A percentile compares a stretch with the other conserved stretches of the same genome.
Evolutionary conservation across 2,113 vertebrate genomes (phyloP).

Genomic region (Misgurnus mizolepis): DNA sequence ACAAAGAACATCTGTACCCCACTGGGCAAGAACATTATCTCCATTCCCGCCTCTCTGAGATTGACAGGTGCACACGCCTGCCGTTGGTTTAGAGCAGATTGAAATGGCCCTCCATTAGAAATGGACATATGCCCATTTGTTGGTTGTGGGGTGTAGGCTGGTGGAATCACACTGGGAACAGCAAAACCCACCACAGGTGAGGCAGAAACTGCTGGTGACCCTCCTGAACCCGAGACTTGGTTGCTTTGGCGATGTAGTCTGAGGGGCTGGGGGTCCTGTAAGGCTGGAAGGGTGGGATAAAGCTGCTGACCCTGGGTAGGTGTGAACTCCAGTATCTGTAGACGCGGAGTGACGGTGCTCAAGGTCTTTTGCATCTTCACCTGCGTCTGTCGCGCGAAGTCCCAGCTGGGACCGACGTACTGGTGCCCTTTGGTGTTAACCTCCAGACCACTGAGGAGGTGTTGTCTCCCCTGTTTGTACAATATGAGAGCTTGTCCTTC

Average conservation of each 20-base stretch:
- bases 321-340: constrained; percentile 73
- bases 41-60: constrained; percentile 64
- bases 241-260: constrained; percentile 33
- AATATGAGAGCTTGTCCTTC: constrained; percentile 75
- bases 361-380: constrained; percentile 84
- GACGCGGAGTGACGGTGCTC: constrained; percentile 71
- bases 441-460: constrained; percentile 80
- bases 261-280: constrained; percentile 41
- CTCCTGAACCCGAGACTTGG: constrained; percentile 49
- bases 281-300: constrained; percentile 54
- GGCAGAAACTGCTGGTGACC: constrained; percentile 54
- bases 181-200: constrained; percentile 43
- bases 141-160: constrained; percentile 86
- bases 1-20: constrained; percentile 97
- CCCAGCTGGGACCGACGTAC: constrained; percentile 75
- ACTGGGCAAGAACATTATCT: constrained; percentile 83
- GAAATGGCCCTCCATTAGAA: constrained; percentile 74
- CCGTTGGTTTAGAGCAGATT: constrained; percentile 37
- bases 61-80: constrained; percentile 54
- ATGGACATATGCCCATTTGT: constrained; percentile 84
- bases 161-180: constrained; percentile 79
- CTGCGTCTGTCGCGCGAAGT: constrained; percentile 83
- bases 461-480: constrained; percentile 79
- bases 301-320: constrained; percentile 30
- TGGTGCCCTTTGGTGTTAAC: constrained; percentile 69